Percentiles rank a stretch among this genome's conserved stretches.
Conservation (phyloP, 2,888 invertebrate genomes). For the Gryllus longicercus region DNA sequence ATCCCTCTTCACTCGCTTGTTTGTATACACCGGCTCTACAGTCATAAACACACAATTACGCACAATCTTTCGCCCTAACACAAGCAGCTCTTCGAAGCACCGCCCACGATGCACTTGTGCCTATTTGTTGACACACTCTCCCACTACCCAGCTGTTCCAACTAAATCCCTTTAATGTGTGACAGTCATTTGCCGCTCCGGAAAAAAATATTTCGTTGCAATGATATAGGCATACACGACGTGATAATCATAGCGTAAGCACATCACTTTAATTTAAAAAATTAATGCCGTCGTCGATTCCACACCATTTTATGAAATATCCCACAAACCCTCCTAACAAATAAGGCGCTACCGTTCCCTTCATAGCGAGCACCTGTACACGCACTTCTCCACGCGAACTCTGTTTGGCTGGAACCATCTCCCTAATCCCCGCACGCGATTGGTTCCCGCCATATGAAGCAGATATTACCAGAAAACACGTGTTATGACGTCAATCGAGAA, state of each 20-base stretch:
- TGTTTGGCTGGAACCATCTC: slow-evolving; percentile 30
- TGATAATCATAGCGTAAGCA: not conserved
- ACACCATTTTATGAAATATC: too few relatives aligned
- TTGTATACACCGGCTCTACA: not conserved
- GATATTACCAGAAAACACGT: slow-evolving; percentile 28
- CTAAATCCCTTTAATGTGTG: slow-evolving; percentile 20
- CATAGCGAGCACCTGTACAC: slow-evolving; percentile 27
- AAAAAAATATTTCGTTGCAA: too few relatives aligned
- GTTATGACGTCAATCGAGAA: slow-evolving; percentile 30
- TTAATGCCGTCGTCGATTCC: not conserved
- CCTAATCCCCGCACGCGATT: slow-evolving; percentile 28
- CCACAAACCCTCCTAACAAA: too few relatives aligned
- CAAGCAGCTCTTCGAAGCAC: not conserved
- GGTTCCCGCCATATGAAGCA: slow-evolving; percentile 31
- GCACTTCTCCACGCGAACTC: slow-evolving; percentile 27
- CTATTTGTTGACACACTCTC: not conserved
- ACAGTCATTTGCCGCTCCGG: not conserved
- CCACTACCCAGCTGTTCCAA: slow-evolving; percentile 19
- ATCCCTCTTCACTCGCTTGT: slow-evolving; percentile 21
- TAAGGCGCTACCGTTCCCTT: not conserved
- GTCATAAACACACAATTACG: not conserved
- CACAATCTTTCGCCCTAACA: not conserved
- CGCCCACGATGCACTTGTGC: not conserved
- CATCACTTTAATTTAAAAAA: not conserved
- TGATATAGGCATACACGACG: not conserved